Base-by-base conservation (phyloP, 1,140 invertebrate genomes). In the Ganaspis sp. region DNA sequence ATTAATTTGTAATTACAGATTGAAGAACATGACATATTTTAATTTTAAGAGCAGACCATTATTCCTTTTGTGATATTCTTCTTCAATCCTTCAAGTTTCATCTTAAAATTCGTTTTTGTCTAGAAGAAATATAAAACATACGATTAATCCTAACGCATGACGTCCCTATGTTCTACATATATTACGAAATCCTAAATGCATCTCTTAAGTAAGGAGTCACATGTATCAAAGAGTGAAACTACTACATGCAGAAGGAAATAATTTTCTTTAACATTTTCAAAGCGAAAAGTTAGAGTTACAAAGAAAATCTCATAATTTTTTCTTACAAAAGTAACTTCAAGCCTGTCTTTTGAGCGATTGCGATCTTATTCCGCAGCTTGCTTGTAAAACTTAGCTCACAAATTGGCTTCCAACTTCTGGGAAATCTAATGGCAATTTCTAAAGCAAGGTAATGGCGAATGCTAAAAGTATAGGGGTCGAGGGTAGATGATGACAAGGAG, bases 331-430 rank as follows among this genome's bases (percentile, higher is more conserved):
- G 23, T 64, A 26, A 64, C 58, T 64, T 29, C 9, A 11, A 64
- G 58, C 58, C 58, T 64, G 58, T 64, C 58, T 64, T 26, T 64
- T 64, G 58, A 64, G 23, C 58, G 23, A 64, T 64, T 64, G 58
- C 26, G 23, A 26, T 64, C 58, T 64, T 64, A 64, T 64, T 64
- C 58, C 58, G 23, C 26, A 12, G 58, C 73, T 70, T 53, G 58
- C 73, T 70, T 53, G 15, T 70, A 75, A 75, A 75, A 45, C 40
- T 69, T 29, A 40, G 17, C 54, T 21, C 29, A 69, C 70, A 77
- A 73, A 77, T 77, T 77, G 69, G 76, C 76, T 74, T 54, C 37
- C 76, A 53, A 73, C 34, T 69, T 73, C 42, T 49, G 45, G 19
- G 72, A 49, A 70, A 77, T 73, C 64, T 21, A 76, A 29, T 53